Evolutionary conservation across 2,797 vertebrate species (phyloP), one percentile per base, ranked within the genome.

Genomic region (Petrocephalus schoutedeni): DNA sequence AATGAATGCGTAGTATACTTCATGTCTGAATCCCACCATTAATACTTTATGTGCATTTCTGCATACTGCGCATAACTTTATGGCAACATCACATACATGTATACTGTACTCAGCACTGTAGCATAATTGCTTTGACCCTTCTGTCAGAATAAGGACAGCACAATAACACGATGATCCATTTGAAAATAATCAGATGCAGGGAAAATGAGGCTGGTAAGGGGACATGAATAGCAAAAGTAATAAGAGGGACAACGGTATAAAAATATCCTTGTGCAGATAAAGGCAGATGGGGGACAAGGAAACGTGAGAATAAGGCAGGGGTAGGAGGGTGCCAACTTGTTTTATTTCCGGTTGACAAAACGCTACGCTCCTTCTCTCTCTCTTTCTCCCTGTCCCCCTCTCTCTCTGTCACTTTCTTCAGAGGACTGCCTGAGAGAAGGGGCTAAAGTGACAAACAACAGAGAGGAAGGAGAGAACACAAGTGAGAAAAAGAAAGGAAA

Each of bases 311-410:
- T 90, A 92, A 91, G 91, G 45, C 32, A 51, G 88, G 93, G 93
- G 93, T 93, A 94, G 92, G 94, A 93, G 93, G 92, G 94, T 95
- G 95, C 94, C 95, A 95, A 93, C 94, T 95, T 95, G 93, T 95
- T 95, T 95, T 95, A 95, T 95, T 94, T 95, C 95, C 94, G 94
- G 93, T 95, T 94, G 94, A 94, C 92, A 93, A 95, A 93, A 95
- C 93, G 94, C 94, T 93, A 93, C 92, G 93, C 94, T 95, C 88
- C 77, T 93, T 94, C 94, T 93, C 91, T 91, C 91, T 86, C 86
- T 51, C 80, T 67, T 87, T 54, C 87, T 87, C 88, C 56, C 92
- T 91, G 91, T 85, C 82, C 88, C 89, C 80, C 89, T 82, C 87
- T 94, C 93, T 94, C 93, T 91, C 91, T 92, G 91, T 93, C 93